Conservation (phyloP, 2,797 vertebrate species). For the Thalassophryne amazonica region DNA sequence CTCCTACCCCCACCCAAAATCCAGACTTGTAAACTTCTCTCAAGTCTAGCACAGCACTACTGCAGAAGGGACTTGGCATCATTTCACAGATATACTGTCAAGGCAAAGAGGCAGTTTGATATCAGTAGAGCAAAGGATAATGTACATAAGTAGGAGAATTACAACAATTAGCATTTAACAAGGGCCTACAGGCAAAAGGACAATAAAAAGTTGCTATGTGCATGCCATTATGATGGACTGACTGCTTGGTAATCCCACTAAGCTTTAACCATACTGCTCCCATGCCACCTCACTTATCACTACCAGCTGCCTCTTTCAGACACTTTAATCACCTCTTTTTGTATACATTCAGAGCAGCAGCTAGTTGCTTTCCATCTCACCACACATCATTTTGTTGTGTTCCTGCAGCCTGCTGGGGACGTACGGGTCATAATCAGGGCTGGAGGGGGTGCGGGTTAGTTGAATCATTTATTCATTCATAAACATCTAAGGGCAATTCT, state of each 20-base stretch:
- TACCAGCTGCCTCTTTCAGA: constrained; percentile 55
- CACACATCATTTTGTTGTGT: constrained; percentile 66
- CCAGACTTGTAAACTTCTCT: too few relatives aligned
- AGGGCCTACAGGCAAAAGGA: background rate
- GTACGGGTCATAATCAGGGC: constrained; percentile 58
- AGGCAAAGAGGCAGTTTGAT: too few relatives aligned
- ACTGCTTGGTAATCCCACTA: constrained; percentile 51
- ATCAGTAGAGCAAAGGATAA: too few relatives aligned
- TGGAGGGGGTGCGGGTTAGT: constrained; percentile 18
- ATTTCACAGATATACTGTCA: too few relatives aligned
- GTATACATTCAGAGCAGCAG: constrained; percentile 35
- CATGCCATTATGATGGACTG: constrained; percentile 32
- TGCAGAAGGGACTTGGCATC: too few relatives aligned
- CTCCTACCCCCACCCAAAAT: too few relatives aligned
- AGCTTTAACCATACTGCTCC: constrained; percentile 50
- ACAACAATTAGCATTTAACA: constrained; percentile 22
- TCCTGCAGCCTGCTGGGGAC: constrained; percentile 38
- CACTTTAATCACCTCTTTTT: constrained; percentile 68
- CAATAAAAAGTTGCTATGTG: constrained; percentile 12
- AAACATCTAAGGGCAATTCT: constrained; percentile 45
- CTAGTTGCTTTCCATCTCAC: constrained; percentile 62
- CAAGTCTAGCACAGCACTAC: too few relatives aligned
- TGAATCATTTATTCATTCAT: constrained; percentile 42
- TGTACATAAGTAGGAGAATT: too few relatives aligned
- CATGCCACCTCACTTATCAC: constrained; percentile 72